Percentiles rank a stretch among this genome's conserved stretches.
Evolutionary conservation across 2,113 vertebrate genomes (phyloP).

Genomic region (Chaetops frenatus): DNA sequence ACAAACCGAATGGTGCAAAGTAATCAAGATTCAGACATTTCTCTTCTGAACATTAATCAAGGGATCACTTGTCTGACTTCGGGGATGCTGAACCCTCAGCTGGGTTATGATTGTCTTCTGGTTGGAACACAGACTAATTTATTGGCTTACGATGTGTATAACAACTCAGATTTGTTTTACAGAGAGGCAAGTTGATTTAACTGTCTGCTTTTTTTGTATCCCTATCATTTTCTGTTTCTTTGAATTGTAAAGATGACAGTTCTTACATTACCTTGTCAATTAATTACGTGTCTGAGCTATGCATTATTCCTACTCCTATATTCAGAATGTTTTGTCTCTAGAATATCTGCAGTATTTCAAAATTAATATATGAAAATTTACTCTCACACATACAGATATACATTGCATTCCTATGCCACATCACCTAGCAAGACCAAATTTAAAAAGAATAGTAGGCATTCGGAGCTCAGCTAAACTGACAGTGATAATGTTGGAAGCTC

Average conservation of each 20-base stretch:
- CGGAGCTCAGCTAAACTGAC: background rate
- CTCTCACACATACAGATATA: background rate
- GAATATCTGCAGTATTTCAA: background rate
- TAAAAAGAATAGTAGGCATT: background rate
- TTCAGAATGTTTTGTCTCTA: background rate
- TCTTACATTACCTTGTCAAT: background rate
- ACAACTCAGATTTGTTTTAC: constrained; percentile 95
- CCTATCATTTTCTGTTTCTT: background rate
- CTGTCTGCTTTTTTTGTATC: background rate
- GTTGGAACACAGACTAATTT: constrained; percentile 94
- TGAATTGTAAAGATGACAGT: background rate
- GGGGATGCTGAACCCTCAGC: constrained; percentile 79
- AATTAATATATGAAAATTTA: background rate
- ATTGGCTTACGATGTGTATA: constrained; percentile 90
- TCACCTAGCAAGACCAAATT: background rate
- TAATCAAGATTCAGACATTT: constrained; percentile 84
- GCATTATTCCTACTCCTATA: background rate
- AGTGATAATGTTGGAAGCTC: background rate
- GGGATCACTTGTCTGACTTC: constrained; percentile 87
- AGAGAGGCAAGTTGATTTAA: constrained; percentile 78
- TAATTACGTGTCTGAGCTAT: background rate
- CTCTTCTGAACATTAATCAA: constrained; percentile 95
- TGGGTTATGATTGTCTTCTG: constrained; percentile 81
- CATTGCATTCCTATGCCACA: background rate
- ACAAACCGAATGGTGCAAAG: constrained; percentile 82